A percentile compares a stretch with the other conserved stretches of the same genome.
Conservation (phyloP, 1,140 invertebrate genomes). For the Calycopis cecrops region DNA sequence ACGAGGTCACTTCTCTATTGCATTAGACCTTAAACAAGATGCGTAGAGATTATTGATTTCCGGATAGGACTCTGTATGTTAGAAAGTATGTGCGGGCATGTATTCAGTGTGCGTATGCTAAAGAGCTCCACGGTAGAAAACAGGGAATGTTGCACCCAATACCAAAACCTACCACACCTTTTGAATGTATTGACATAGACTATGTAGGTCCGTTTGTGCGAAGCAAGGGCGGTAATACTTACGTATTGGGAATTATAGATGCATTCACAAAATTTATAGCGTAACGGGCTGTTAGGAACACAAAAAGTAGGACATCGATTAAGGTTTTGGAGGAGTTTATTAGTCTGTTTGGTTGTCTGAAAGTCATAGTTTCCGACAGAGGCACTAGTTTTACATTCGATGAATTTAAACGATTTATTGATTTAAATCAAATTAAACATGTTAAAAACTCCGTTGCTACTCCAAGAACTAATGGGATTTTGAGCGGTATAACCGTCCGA, state of each 20-base stretch:
- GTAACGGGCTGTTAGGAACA: background rate
- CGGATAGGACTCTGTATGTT: background rate
- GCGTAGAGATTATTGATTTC: slow-evolving; percentile 8
- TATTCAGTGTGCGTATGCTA: slow-evolving; percentile 3
- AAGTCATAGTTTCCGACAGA: background rate
- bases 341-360: background rate
- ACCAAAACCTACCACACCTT: background rate
- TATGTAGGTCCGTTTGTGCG: slow-evolving; percentile 1
- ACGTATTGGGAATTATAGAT: background rate
- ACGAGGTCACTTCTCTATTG: slow-evolving; percentile 3
- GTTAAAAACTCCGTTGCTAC: slow-evolving; percentile 11
- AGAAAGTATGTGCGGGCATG: slow-evolving; percentile 1
- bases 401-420: background rate
- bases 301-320: too few species aligned
- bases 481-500: slow-evolving; percentile 14
- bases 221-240: background rate
- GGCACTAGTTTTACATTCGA: background rate
- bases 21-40: slow-evolving; percentile 9
- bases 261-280: background rate
- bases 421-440: slow-evolving; percentile 12
- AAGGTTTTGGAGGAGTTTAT: too few species aligned
- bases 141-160: slow-evolving; percentile 1
- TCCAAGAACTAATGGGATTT: slow-evolving; percentile 16
- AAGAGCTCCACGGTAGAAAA: background rate
- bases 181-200: background rate